phyloP scores from a whole-genome alignment of 2,113 vertebrate species.

The Orycteropus afer region DNA sequence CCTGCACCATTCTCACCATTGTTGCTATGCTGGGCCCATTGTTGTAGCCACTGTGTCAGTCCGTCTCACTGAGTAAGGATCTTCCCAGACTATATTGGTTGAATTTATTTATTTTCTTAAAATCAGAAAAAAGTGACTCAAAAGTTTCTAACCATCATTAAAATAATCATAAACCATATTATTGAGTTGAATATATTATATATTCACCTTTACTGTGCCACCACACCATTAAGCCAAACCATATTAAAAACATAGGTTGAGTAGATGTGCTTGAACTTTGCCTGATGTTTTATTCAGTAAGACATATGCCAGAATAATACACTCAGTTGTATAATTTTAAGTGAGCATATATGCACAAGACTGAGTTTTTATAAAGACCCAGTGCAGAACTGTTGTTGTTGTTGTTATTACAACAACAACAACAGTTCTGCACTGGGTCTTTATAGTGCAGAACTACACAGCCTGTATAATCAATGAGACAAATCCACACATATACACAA shows the following conservation, averaged over 20 bases:
- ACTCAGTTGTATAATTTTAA: neutral
- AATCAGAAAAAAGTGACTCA: neutral
- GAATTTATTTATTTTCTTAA: conserved; percentile 10
- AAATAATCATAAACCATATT: neutral
- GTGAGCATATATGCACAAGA: neutral
- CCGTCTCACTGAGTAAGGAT: too few species aligned
- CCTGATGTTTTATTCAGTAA: conserved; percentile 27
- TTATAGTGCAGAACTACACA: too few species aligned
- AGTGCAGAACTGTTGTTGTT: neutral
- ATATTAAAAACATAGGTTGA: neutral
- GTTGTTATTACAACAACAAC: too few species aligned
- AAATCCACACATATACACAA: neutral
- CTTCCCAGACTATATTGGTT: neutral
- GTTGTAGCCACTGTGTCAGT: too few species aligned
- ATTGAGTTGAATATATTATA: neutral
- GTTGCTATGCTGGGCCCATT: too few species aligned
- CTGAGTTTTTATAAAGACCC: conserved; percentile 11
- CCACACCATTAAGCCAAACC: neutral
- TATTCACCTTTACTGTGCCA: conserved; percentile 10
- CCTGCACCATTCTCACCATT: too few species aligned
- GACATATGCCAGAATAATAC: neutral
- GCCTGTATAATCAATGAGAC: neutral
- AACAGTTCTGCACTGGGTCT: too few species aligned
- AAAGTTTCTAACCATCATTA: conserved; percentile 19
- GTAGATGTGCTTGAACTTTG: conserved; percentile 37